Evolutionary conservation across 2,797 vertebrate genomes (phyloP).

Genomic region (Prionace glauca): DNA sequence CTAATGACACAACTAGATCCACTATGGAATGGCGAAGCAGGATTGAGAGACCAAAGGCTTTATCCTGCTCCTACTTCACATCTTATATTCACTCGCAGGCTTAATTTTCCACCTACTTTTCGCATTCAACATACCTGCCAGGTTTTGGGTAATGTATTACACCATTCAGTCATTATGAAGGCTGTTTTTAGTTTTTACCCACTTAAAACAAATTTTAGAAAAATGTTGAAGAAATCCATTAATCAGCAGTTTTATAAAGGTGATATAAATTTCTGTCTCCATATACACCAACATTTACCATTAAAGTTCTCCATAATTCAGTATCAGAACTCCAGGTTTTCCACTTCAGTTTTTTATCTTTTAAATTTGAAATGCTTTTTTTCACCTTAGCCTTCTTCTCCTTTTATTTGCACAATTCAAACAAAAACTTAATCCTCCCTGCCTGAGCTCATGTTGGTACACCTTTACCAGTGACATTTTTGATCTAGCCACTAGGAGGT

Average conservation of each 20-base stretch:
- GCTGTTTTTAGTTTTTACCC: not conserved
- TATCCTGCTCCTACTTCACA: not conserved
- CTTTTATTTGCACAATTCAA: not conserved
- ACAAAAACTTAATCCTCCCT: not conserved
- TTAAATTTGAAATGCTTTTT: not conserved
- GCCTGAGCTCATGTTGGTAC: not conserved
- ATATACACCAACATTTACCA: not conserved
- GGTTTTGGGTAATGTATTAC: not conserved
- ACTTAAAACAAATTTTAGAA: not conserved
- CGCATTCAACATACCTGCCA: not conserved
- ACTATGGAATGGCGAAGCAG: not conserved
- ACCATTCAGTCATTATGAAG: not conserved
- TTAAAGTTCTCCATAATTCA: constrained; percentile 13
- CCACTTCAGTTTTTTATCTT: not conserved
- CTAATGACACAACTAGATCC: not conserved
- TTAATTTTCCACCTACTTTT: not conserved
- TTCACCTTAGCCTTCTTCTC: not conserved
- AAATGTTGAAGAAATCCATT: not conserved
- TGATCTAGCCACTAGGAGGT: constrained; percentile 3
- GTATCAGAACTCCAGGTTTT: not conserved
- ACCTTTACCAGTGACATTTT: not conserved
- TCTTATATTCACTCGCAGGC: not conserved
- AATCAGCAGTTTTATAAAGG: not conserved
- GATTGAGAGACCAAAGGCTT: not conserved
- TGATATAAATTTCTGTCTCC: not conserved